Evolutionary conservation across 2,888 invertebrate species (phyloP), one percentile per base, ranked within the genome.

Genomic region (Ochropleura leucogaster): DNA sequence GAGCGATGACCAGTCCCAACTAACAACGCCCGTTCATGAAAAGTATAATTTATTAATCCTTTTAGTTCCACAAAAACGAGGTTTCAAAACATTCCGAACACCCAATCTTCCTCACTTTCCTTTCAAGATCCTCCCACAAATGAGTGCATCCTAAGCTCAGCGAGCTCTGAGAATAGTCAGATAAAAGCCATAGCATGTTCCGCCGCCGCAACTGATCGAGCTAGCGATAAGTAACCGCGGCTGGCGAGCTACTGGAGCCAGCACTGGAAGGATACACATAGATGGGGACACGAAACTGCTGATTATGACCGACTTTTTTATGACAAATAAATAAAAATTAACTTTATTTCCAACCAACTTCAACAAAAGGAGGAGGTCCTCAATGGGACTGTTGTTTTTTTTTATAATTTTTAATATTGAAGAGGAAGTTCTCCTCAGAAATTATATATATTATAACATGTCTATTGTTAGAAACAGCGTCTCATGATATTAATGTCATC

Each of bases 151-250:
- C 60, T 10, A 55, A 67, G 72, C 66, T 49, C n/a, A 55, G 44
- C 14, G 57, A 70, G n/a, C 42, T 65, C 57, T 66, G 59, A 70
- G 64, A 65, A 42, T 55, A 59, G 68, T 68, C 57, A 69, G 78
- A 80, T 85, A 83, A 85, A 82, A 85, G 80, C 76, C 63, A 49
- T 74, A 59, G 75, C 75, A 59, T 79, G 80, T 85, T 51, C 60
- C 64, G 64, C 55, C 60, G 40, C 69, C 74, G 72, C 82, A 74
- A 53, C 55, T 63, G 71, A 82, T 74, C 68, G 59, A 46, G 65
- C 67, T 10, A 40, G 65, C 65, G 77, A 66, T 83, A 74, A 81
- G 76, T 53, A 30, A 55, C 72, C 66, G 64, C 62, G 63, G 55
- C 63, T 9, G 70, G 65, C 49, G 55, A 83, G 76, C 77, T 71